Percentiles rank a stretch among this genome's conserved stretches.
Conservation (phyloP, 1,140 invertebrate species). For the Drosophila punjabiensis region DNA sequence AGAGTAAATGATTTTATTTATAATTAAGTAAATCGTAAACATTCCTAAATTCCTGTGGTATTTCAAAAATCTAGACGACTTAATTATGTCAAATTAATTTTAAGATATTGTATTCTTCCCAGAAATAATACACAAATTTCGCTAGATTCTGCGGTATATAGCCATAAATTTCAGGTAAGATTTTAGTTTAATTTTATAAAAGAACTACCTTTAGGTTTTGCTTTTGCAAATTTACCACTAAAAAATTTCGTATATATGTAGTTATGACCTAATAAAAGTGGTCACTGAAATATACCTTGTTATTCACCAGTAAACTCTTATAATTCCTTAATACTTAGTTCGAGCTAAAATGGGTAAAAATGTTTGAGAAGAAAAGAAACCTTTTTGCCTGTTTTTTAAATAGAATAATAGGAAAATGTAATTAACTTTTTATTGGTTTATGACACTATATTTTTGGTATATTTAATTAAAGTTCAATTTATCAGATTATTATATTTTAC, state of each 20-base stretch:
- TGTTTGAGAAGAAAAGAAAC: no score
- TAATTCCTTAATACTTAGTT: background rate
- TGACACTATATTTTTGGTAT: no score
- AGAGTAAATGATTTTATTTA: background rate
- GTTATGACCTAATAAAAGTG: background rate
- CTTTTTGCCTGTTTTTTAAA: no score
- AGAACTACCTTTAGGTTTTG: no score
- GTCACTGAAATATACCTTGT: background rate
- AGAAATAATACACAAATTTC: no score
- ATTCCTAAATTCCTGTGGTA: background rate
- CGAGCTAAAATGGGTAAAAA: no score
- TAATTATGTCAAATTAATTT: background rate
- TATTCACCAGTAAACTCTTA: background rate
- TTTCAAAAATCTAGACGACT: background rate
- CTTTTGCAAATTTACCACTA: background rate
- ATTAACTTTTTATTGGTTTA: no score
- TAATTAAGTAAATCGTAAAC: background rate
- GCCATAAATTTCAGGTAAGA: background rate
- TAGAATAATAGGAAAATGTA: no score
- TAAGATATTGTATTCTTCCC: no score
- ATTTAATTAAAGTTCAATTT: no score
- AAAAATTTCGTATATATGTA: no score
- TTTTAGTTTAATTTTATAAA: background rate
- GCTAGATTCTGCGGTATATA: background rate
- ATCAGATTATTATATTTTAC: no score